These are phyloP conservation scores for Vimba vimba DNA, from an alignment of 2,113 vertebrate species.

Conservation along the genomic window DNA sequence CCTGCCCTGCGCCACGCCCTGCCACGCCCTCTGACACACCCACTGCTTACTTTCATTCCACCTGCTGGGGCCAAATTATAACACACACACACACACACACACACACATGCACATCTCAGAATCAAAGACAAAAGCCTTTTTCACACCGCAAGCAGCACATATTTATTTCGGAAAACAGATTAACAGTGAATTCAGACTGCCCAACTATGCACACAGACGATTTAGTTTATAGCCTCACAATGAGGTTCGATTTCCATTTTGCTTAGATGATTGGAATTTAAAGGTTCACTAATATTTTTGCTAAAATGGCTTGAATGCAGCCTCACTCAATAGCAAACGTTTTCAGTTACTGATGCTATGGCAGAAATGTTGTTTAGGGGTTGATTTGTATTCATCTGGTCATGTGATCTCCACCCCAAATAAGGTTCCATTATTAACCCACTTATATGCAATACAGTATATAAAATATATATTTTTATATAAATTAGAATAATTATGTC, in stretches of 20 bases:
- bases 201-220: neutral
- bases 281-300: neutral
- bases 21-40: slow-evolving; percentile 78
- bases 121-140: slow-evolving; percentile 23
- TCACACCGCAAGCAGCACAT: neutral
- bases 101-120: slow-evolving; percentile 15
- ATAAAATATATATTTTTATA: too few species aligned
- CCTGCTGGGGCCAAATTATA: slow-evolving; percentile 77
- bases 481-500: too few species aligned
- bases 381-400: neutral
- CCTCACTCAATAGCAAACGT: neutral
- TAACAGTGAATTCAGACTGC: too few species aligned
- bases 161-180: neutral
- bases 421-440: neutral
- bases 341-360: neutral
- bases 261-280: neutral
- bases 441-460: neutral
- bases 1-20: slow-evolving; percentile 88
- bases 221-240: neutral
- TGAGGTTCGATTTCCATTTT: neutral
- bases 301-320: neutral
- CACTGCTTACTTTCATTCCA: slow-evolving; percentile 93
- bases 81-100: slow-evolving; percentile 44
- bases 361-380: neutral
- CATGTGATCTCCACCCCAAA: neutral